Percentiles rank a stretch among this genome's conserved stretches.
Evolutionary conservation across 1,140 invertebrate genomes (phyloP).

Genomic region (Halesus radiatus): DNA sequence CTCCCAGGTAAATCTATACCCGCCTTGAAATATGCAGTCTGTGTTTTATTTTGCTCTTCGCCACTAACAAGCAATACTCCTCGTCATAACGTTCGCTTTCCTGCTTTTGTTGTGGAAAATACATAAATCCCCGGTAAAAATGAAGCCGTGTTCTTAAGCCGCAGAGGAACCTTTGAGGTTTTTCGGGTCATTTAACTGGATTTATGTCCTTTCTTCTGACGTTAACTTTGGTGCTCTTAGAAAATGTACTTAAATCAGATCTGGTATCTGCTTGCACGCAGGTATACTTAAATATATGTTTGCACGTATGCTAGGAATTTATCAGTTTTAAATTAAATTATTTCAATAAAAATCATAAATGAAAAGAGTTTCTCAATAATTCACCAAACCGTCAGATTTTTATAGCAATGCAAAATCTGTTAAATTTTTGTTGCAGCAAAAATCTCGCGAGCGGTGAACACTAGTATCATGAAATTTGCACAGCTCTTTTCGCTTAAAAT

Average conservation of each 20-base stretch:
- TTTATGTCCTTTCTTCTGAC: slow-evolving; percentile 10
- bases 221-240: not conserved
- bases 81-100: slow-evolving; percentile 14
- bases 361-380: too few relatives aligned
- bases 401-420: too few relatives aligned
- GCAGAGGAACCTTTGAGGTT: slow-evolving; percentile 5
- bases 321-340: too few relatives aligned
- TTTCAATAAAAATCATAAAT: too few relatives aligned
- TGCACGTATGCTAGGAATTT: too few relatives aligned
- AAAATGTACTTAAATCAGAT: not conserved
- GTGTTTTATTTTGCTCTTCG: not conserved
- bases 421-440: too few relatives aligned
- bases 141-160: not conserved
- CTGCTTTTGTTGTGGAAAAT: slow-evolving; percentile 9
- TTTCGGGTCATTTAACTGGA: slow-evolving; percentile 22
- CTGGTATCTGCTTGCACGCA: too few relatives aligned
- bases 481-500: too few relatives aligned
- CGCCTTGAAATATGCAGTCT: not conserved
- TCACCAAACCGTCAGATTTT: too few relatives aligned
- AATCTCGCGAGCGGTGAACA: too few relatives aligned
- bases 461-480: too few relatives aligned
- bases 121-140: not conserved
- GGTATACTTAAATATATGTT: too few relatives aligned
- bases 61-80: slow-evolving; percentile 14
- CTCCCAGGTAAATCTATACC: slow-evolving; percentile 6